phyloP scores from a whole-genome alignment of 2,888 invertebrate species.

The Odontomyia ornata region DNA sequence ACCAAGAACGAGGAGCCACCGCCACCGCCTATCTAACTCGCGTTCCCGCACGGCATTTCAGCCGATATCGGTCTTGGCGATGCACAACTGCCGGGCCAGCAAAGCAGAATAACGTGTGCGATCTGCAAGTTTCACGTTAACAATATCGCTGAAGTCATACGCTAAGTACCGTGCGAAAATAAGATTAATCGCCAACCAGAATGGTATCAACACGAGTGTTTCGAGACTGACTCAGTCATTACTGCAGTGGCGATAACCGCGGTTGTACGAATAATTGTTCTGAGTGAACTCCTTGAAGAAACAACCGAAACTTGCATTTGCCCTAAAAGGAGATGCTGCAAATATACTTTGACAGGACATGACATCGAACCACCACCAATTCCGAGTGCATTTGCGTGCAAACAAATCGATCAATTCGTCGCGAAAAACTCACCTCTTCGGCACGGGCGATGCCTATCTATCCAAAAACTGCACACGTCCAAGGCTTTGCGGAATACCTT shows the following conservation, averaged over 20 bases:
- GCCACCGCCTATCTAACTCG: background rate
- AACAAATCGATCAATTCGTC: too few relatives aligned
- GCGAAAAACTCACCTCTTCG: background rate
- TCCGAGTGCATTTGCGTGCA: background rate
- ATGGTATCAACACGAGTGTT: background rate
- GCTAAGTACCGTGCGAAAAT: background rate
- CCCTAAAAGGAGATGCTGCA: background rate
- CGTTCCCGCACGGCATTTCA: background rate
- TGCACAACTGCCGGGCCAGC: slow-evolving; percentile 1
- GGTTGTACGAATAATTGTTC: too few relatives aligned
- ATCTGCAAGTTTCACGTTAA: background rate
- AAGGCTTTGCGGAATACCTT: slow-evolving; percentile 13
- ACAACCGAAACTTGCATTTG: background rate
- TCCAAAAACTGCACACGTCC: slow-evolving; percentile 24
- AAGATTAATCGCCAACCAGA: background rate
- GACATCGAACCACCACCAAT: background rate
- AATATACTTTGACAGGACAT: background rate
- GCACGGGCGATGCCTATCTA: background rate
- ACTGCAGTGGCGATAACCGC: too few relatives aligned
- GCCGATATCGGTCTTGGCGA: background rate
- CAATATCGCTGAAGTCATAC: background rate
- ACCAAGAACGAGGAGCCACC: background rate
- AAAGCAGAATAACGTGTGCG: background rate
- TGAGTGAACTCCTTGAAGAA: background rate
- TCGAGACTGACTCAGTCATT: background rate